Evolutionary conservation across 2,113 vertebrate genomes (phyloP).

Genomic region (Lonchura striata): DNA sequence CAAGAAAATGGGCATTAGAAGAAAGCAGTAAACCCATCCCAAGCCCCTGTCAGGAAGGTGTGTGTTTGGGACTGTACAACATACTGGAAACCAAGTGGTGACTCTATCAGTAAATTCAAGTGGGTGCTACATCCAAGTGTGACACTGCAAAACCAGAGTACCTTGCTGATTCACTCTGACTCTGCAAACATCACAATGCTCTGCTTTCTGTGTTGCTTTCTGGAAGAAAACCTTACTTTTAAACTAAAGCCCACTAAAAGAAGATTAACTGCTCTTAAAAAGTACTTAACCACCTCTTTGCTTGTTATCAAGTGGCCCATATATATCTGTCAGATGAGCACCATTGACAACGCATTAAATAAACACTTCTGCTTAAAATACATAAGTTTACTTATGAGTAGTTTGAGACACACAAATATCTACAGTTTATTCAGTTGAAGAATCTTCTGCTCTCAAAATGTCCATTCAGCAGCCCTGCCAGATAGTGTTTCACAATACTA

Average conservation of each 20-base stretch:
- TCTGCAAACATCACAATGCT: neutral
- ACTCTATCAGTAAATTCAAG: neutral
- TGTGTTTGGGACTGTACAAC: neutral
- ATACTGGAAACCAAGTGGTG: neutral
- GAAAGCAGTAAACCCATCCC: neutral
- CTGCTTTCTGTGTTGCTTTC: neutral
- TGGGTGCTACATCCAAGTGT: neutral
- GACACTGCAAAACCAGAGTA: neutral
- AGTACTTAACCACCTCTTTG: constrained; percentile 14
- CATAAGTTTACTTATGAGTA: constrained; percentile 51
- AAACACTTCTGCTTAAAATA: constrained; percentile 59
- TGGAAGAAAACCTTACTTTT: neutral
- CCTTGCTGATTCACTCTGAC: neutral
- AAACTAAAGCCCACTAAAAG: neutral
- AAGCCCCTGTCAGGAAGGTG: neutral
- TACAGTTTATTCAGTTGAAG: constrained; percentile 65
- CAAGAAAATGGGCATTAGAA: neutral
- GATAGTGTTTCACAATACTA: constrained; percentile 72
- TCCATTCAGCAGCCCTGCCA: constrained; percentile 74
- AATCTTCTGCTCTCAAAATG: constrained; percentile 69
- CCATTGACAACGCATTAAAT: constrained; percentile 11
- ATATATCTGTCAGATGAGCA: neutral
- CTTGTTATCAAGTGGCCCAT: neutral
- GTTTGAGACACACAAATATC: constrained; percentile 59
- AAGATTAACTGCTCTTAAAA: constrained; percentile 33